Evolutionary conservation across 2,113 vertebrate species (phyloP).

Genomic region (Rhea americana): DNA sequence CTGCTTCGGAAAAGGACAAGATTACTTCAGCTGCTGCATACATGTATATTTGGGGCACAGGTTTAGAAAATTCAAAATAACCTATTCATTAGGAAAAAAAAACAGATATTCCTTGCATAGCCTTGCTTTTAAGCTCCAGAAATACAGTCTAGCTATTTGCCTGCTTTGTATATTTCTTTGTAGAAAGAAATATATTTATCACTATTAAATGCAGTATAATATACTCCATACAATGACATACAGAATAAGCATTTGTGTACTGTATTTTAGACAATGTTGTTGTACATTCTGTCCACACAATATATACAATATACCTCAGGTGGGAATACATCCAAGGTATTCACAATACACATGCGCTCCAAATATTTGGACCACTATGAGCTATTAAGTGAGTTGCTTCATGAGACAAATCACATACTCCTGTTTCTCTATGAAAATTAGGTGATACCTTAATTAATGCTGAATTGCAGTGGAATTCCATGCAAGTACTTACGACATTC

Average conservation of each 20-base stretch:
- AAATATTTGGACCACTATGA: constrained; percentile 44
- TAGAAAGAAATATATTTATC: background rate
- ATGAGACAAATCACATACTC: constrained; percentile 24
- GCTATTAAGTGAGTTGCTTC: constrained; percentile 41
- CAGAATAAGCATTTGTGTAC: background rate
- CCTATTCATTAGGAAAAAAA: background rate
- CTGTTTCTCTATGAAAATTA: constrained; percentile 68
- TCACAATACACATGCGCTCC: background rate
- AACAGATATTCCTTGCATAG: background rate
- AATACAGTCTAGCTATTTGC: background rate
- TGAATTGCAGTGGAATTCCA: constrained; percentile 67
- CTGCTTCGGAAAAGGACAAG: background rate
- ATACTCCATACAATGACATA: background rate
- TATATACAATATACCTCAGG: background rate
- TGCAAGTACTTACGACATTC: constrained; percentile 61
- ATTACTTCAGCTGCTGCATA: background rate
- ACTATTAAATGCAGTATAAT: background rate
- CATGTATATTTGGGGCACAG: background rate
- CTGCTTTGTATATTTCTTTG: background rate
- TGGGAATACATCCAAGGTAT: background rate
- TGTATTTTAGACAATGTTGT: background rate
- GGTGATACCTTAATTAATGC: constrained; percentile 72
- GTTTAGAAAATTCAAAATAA: background rate
- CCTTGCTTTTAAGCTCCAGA: background rate
- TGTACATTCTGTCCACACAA: background rate